phyloP scores from a whole-genome alignment of 2,888 invertebrate species.

The Idaea straminata region DNA sequence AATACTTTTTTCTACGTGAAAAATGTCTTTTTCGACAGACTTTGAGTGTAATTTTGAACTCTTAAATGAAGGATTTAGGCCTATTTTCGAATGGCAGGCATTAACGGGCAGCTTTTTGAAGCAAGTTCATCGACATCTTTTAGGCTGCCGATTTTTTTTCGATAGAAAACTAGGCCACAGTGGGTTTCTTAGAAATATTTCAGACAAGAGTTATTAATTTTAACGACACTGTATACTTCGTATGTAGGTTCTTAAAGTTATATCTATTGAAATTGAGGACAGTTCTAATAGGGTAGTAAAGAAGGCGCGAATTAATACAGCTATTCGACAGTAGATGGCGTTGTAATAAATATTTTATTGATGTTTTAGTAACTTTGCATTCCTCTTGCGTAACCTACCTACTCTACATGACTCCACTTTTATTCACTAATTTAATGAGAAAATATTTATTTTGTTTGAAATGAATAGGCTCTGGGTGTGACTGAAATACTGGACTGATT shows the following conservation, averaged over 20 bases:
- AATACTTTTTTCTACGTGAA: slow-evolving; percentile 55
- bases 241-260: slow-evolving; percentile 46
- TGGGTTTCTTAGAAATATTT: slow-evolving; percentile 52
- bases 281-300: slow-evolving; percentile 45
- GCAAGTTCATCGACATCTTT: slow-evolving; percentile 69
- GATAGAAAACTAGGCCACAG: slow-evolving; percentile 66
- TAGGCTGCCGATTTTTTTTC: slow-evolving; percentile 67
- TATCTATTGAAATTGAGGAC: slow-evolving; percentile 58
- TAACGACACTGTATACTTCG: slow-evolving; percentile 27
- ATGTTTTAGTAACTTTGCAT: background rate
- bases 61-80: slow-evolving; percentile 37
- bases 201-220: background rate
- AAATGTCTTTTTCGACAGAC: slow-evolving; percentile 46
- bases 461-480: too few relatives aligned
- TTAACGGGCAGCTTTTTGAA: slow-evolving; percentile 54
- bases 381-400: background rate
- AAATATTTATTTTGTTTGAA: too few relatives aligned
- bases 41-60: slow-evolving; percentile 47
- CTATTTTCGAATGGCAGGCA: slow-evolving; percentile 39
- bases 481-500: too few relatives aligned
- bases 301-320: slow-evolving; percentile 41
- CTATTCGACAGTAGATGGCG: slow-evolving; percentile 71
- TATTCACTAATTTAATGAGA: too few relatives aligned
- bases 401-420: too few relatives aligned
- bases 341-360: slow-evolving; percentile 22